Percentiles rank a stretch among this genome's conserved stretches.
These are phyloP conservation scores for Yponomeuta malinellus DNA, from an alignment of 2,888 invertebrate species.

Conservation along the genomic window DNA sequence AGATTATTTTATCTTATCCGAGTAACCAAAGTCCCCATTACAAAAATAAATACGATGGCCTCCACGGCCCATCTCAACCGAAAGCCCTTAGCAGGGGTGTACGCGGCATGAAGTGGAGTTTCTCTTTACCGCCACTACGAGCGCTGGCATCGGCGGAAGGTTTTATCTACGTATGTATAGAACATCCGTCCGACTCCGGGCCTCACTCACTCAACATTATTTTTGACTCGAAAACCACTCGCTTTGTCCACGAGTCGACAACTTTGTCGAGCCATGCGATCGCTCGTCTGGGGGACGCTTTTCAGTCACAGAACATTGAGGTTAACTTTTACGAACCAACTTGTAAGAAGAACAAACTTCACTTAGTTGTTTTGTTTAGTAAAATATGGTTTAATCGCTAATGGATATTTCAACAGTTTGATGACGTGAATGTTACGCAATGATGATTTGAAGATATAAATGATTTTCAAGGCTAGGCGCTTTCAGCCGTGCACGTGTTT, in stretches of 20 bases:
- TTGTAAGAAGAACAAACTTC: slow-evolving; percentile 26
- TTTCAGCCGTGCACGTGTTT: slow-evolving; percentile 37
- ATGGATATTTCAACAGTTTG: slow-evolving; percentile 13
- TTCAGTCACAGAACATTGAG: slow-evolving; percentile 39
- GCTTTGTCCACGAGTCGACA: slow-evolving; percentile 57
- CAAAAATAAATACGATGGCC: slow-evolving; percentile 9
- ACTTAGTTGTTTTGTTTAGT: slow-evolving; percentile 42
- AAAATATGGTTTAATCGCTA: slow-evolving; percentile 25
- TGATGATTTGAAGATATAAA: slow-evolving; percentile 24
- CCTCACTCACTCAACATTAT: slow-evolving; percentile 61
- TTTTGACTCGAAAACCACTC: slow-evolving; percentile 52
- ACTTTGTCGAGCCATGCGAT: slow-evolving; percentile 60
- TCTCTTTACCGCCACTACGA: slow-evolving; percentile 55
- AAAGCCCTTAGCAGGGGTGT: slow-evolving; percentile 54
- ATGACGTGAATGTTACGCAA: slow-evolving; percentile 14
- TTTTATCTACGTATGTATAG: slow-evolving; percentile 75
- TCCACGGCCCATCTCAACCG: slow-evolving; percentile 18
- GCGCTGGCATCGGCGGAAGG: slow-evolving; percentile 72
- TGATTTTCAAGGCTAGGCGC: slow-evolving; percentile 61
- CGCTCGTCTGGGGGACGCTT: slow-evolving; percentile 46
- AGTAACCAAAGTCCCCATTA: not conserved
- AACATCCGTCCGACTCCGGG: slow-evolving; percentile 69
- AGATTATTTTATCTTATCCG: too few species aligned
- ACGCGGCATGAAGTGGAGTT: slow-evolving; percentile 64
- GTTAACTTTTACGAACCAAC: slow-evolving; percentile 20